Evolutionary conservation across 2,113 vertebrate genomes (phyloP), one percentile per base, ranked within the genome.

Genomic region (Gasterosteus nipponicus): DNA sequence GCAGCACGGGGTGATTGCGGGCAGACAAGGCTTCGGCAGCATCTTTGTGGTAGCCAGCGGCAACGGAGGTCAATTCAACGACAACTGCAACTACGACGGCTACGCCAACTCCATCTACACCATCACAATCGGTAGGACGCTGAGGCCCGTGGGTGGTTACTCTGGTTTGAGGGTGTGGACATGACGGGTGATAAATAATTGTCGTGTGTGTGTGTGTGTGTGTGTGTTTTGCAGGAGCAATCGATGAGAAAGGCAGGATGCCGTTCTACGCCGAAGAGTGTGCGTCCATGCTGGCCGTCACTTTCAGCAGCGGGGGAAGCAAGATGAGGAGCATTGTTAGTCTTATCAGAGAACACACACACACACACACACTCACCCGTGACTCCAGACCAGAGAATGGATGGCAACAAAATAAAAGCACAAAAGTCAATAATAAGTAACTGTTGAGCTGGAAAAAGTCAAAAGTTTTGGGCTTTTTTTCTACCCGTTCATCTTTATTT

Each of bases 81-180:
- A 99, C 93, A 98, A 99, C 92, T 99, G 98, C 94, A 99, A 99
- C 93, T 99, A 98, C 0, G 98, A 99, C 0, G 98, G 98, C 1
- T 99, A 99, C 0, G 98, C 98, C 84, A 99, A 99, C 94, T 99
- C 98, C 80, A 98, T 99, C 93, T 99, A 99, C 91, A 99, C 98
- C 0, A 95, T 99, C 84, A 99, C 98, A 0, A 95, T 99, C 19
- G 98, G 98, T 98, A 94, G 92, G 68, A 60, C 19, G 1, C 2
- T n/a, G 4, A 61, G 41, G 2, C 19, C 33, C 5, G 19, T 2
- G 3, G 3, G 1, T 18, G 8, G 44, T 16, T 5, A 26, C 22
- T n/a, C 68, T n/a, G 66, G 19, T 47, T 0, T 61, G 56, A 38
- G 35, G n/a, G 10, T 57, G 38, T 73, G 26, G 49, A 16, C 11